Evolutionary conservation across 2,113 vertebrate genomes (phyloP), one percentile per base, ranked within the genome.

Genomic region (Callopanchax toddi): DNA sequence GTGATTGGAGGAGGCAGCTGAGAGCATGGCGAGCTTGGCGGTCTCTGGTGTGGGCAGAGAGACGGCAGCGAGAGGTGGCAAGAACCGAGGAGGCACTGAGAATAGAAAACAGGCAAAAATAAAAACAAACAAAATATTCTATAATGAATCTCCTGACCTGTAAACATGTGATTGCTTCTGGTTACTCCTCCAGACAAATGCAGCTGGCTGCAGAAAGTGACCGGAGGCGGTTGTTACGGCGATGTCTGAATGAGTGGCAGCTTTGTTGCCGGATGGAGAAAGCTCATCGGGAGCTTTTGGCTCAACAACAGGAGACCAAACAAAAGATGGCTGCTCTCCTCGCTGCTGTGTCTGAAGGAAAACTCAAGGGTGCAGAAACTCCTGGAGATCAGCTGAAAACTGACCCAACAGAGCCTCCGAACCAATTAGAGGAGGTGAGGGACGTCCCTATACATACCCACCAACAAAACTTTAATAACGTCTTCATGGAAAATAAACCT

Each of bases 261-360:
- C 36, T 20, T n/a, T 95, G 95, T 93, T 89, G 91, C 77, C 89
- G 13, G 56, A 76, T 43, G 0, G 92, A 94, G 76, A 82, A 12
- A 9, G 87, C 91, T 22, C 89, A 89, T 36, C 84, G 67, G 66
- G 84, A 92, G 39, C 87, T 97, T 60, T 87, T 93, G 17, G 56
- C 74, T 6, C 87, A 81, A 64, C 95, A 94, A 48, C 90, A 94
- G 51, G 91, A 96, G 86, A 98, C 76, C 0, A 91, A 87, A 21
- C 88, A 59, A 72, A 99, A 95, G 87, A 97, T 98, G 93, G 89
- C 89, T 4, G 90, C 92, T 56, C 85, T 98, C 65, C 91, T 99
- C 43, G 71, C 85, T 12, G 92, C 92, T 23, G 90, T 91, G 3
- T 82, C 90, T 15, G 81, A 79, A 16, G 89, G 93, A 39, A 92